Percentiles rank a stretch among this genome's conserved stretches.
phyloP scores from a whole-genome alignment of 1,140 invertebrate species.

The Halictus rubicundus region DNA sequence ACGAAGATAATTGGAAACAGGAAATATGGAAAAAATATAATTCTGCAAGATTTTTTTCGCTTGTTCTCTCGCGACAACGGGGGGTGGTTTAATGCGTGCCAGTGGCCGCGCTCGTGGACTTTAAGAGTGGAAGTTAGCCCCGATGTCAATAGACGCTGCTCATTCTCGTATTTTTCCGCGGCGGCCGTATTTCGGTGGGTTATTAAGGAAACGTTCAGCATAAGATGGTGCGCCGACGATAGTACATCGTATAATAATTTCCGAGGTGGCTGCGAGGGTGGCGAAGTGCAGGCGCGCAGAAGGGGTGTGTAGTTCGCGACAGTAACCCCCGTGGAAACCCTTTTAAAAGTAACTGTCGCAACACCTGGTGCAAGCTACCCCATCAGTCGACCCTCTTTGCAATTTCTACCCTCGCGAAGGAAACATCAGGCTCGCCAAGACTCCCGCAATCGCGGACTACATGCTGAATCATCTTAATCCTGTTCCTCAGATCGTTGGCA shows the following conservation, averaged over 20 bases:
- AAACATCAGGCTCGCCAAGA: conserved; percentile 34
- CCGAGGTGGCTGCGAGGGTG: conserved; percentile 43
- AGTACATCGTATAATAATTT: conserved; percentile 63
- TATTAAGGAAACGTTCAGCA: conserved; percentile 37
- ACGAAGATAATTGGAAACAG: too few relatives aligned
- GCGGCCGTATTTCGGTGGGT: background rate
- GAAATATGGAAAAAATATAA: too few relatives aligned
- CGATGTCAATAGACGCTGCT: background rate
- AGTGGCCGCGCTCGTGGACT: background rate
- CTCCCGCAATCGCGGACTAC: background rate
- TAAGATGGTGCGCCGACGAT: conserved; percentile 27
- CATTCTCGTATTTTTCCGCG: background rate
- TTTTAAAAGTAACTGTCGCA: conserved; percentile 71
- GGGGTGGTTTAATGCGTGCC: too few relatives aligned
- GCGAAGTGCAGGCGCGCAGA: conserved; percentile 55
- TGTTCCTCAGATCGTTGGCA: background rate
- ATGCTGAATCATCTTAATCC: conserved; percentile 40
- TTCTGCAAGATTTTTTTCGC: too few relatives aligned
- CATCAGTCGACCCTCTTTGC: conserved; percentile 31
- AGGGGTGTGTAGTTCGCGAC: conserved; percentile 34
- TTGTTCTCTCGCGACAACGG: too few relatives aligned
- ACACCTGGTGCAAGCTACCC: conserved; percentile 66
- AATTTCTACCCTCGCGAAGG: conserved; percentile 33
- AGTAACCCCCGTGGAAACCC: conserved; percentile 69
- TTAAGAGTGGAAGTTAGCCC: background rate